phyloP scores from a whole-genome alignment of 2,888 invertebrate genomes.

The Ormyrus nitidulus region DNA sequence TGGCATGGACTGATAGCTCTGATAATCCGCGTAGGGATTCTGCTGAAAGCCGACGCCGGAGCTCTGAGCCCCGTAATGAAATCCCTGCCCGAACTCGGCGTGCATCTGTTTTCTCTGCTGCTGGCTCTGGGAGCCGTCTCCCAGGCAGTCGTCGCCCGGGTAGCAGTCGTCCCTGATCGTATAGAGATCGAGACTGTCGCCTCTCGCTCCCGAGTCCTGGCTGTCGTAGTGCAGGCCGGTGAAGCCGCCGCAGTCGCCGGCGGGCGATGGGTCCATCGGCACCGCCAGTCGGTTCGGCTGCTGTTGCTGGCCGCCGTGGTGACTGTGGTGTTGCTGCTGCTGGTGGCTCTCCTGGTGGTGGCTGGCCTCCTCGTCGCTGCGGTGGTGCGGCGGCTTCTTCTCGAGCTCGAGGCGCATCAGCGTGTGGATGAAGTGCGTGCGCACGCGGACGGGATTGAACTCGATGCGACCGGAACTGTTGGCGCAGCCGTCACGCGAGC shows the following conservation, averaged over 20 bases:
- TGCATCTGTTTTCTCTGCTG: slow-evolving; percentile 74
- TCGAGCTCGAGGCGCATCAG: slow-evolving; percentile 94
- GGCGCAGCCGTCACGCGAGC: slow-evolving; percentile 94
- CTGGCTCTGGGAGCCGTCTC: slow-evolving; percentile 72
- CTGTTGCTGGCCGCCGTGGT: slow-evolving; percentile 9
- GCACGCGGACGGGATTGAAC: slow-evolving; percentile 95
- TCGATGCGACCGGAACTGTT: slow-evolving; percentile 95
- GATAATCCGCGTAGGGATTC: slow-evolving; percentile 61
- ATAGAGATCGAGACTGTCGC: slow-evolving; percentile 78
- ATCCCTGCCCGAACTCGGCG: slow-evolving; percentile 70
- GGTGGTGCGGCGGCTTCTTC: slow-evolving; percentile 80
- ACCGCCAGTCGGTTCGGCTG: slow-evolving; percentile 18
- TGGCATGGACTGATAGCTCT: slow-evolving; percentile 65
- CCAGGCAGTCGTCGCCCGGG: slow-evolving; percentile 76
- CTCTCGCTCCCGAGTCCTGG: slow-evolving; percentile 66
- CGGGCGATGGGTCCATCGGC: not conserved
- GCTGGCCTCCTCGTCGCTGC: slow-evolving; percentile 72
- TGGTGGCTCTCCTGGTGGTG: slow-evolving; percentile 12
- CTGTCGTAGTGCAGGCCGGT: slow-evolving; percentile 82
- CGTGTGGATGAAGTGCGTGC: slow-evolving; percentile 98
- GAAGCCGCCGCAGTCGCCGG: slow-evolving; percentile 78
- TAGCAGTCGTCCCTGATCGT: slow-evolving; percentile 80
- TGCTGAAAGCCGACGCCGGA: slow-evolving; percentile 61
- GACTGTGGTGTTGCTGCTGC: slow-evolving; percentile 31
- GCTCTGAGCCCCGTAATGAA: slow-evolving; percentile 60